Base-by-base conservation (phyloP, 2,797 vertebrate species). In the Graptemys geographica region DNA sequence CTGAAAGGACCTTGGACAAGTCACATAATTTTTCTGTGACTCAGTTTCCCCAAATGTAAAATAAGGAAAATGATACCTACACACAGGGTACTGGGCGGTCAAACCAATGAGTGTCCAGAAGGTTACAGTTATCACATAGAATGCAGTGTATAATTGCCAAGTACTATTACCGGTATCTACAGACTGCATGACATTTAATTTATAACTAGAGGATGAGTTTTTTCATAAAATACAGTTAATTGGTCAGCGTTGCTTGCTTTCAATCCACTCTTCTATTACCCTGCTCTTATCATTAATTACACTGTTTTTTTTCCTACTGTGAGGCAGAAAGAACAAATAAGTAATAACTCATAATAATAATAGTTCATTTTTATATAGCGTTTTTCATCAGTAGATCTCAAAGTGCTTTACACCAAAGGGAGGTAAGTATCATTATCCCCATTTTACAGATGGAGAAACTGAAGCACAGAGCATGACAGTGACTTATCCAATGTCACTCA, bases 141-240 rank as follows among this genome's bases (percentile, higher is more conserved):
- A 11, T 89, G 59, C 69, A 1, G 7, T 6, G 44, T 83, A 6
- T 12, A 80, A 37, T 47, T 94, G n/a, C 80, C 55, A 1, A 56
- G 18, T 74, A 47, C 13, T 56, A 25, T 86, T 87, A 49, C 59
- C 47, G 31, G 81, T 88, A 93, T 80, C 88, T 94, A 11, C 41
- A 37, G 44, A 65, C 11, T 41, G 2, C 72, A 8, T 56, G 16
- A n/a, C 57, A 88, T 87, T 91, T 80, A 93, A 85, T 11, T 53
- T 76, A 47, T 49, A 90, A 88, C 81, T 82, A 21, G 25, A 57
- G 41, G 44, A 9, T 16, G 86, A 87, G 18, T 16, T 56, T 52
- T 88, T 47, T 86, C 37, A 28, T 81, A 28, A 87, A 44, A 4
- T 62, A 81, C 87, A 91, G 90, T 94, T 89, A 86, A 96, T 91